phyloP scores from a whole-genome alignment of 2,113 vertebrate genomes.

The Protobothrops mucrosquamatus region DNA sequence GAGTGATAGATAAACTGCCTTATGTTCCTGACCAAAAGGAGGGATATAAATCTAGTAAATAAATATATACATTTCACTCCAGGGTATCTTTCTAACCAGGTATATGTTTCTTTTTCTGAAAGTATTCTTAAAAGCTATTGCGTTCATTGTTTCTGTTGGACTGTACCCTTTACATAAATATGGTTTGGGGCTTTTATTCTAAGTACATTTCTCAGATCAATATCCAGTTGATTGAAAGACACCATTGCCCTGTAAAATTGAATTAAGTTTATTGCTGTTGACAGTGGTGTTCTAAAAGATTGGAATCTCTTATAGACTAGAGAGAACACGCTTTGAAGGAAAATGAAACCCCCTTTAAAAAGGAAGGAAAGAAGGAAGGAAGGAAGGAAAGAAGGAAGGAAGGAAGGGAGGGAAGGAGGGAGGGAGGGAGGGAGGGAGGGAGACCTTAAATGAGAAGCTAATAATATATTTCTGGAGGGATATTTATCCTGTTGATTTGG shows the following conservation, averaged over 20 bases:
- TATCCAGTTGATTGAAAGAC: conserved; percentile 17
- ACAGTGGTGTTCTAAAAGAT: not conserved
- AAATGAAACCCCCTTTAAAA: not conserved
- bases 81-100: not conserved
- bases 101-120: not conserved
- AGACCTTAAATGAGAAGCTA: not conserved
- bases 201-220: conserved; percentile 18
- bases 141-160: not conserved
- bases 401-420: not conserved
- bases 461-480: not conserved
- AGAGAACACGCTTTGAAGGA: not conserved
- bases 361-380: not conserved
- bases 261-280: conserved; percentile 23
- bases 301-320: conserved; percentile 1
- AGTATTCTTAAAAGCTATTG: not conserved
- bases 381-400: not conserved
- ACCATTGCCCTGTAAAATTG: conserved; percentile 9
- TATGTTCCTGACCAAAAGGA: not conserved
- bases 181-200: conserved; percentile 20
- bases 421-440: rapidly evolving
- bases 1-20: not conserved
- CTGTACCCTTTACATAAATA: not conserved
- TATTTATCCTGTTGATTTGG: not conserved
- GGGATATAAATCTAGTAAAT: not conserved
- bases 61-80: not conserved